A percentile compares a stretch with the other conserved stretches of the same genome.
Evolutionary conservation across 1,140 invertebrate genomes (phyloP).

Genomic region (Eulimnadia texana): DNA sequence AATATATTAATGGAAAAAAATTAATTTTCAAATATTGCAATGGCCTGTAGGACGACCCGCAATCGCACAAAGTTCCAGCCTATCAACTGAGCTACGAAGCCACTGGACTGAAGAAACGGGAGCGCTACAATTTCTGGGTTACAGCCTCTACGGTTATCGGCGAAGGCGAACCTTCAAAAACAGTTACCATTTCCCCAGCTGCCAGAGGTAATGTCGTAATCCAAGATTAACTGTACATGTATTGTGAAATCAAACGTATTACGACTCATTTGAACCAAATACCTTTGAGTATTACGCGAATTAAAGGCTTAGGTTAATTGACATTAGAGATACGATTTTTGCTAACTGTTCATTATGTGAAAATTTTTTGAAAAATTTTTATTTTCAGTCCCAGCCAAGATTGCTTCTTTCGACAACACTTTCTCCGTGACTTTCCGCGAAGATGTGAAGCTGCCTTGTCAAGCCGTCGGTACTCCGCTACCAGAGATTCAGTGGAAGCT

Average conservation of each 20-base stretch:
- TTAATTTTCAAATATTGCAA: constrained; percentile 2
- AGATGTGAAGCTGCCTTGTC: constrained; percentile 76
- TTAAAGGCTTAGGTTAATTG: too few species aligned
- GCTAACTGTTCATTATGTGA: too few species aligned
- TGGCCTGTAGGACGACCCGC: constrained; percentile 22
- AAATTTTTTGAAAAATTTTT: too few species aligned
- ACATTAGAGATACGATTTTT: too few species aligned
- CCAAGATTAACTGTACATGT: not conserved
- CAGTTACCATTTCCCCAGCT: constrained; percentile 64
- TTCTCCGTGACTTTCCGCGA: constrained; percentile 80
- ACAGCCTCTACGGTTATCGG: constrained; percentile 84
- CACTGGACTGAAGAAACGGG: constrained; percentile 59
- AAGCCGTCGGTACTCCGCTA: constrained; percentile 73
- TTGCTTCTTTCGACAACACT: constrained; percentile 79
- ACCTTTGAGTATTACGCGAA: too few species aligned
- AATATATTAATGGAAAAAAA: not conserved
- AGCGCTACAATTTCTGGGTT: constrained; percentile 85
- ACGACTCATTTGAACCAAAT: not conserved
- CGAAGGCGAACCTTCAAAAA: constrained; percentile 75
- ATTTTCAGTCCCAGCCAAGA: constrained; percentile 69
- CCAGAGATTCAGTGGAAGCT: constrained; percentile 80
- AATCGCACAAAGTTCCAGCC: constrained; percentile 43
- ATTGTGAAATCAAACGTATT: not conserved
- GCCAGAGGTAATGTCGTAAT: constrained; percentile 44
- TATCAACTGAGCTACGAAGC: constrained; percentile 63